Evolutionary conservation across 2,113 vertebrate species (phyloP).

Genomic region (Nyctereutes procyonoides): DNA sequence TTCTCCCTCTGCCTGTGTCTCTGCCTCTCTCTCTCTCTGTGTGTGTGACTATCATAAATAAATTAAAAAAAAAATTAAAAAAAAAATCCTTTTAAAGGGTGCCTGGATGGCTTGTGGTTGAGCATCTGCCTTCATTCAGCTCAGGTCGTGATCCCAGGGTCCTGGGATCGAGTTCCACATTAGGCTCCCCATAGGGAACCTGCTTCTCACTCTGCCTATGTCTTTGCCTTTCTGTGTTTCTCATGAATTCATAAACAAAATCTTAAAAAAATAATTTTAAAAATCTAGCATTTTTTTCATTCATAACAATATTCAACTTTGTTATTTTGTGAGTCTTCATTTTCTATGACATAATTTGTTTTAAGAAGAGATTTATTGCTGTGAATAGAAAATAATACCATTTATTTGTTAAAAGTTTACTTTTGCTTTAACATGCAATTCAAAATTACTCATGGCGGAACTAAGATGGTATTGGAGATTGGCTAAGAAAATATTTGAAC

Average conservation of each 20-base stretch:
- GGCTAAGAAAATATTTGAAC: neutral
- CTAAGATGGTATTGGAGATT: neutral
- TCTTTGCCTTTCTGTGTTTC: no score
- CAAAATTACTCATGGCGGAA: neutral
- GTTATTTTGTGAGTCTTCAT: conserved; percentile 26
- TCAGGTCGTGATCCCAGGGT: no score
- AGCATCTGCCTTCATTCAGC: no score
- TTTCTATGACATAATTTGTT: conserved; percentile 32
- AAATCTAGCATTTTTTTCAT: neutral
- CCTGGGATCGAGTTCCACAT: no score
- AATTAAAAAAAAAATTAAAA: no score
- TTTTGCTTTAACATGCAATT: conserved; percentile 13
- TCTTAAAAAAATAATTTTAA: neutral
- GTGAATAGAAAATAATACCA: conserved; percentile 4
- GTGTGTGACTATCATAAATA: no score
- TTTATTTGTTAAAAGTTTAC: neutral
- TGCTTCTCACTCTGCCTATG: no score
- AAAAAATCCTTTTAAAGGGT: neutral
- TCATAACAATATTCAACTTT: neutral
- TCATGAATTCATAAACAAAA: no score
- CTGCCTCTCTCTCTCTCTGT: no score
- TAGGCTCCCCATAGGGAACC: no score
- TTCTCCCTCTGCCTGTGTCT: no score
- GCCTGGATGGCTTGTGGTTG: no score
- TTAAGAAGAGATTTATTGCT: neutral